These are phyloP conservation scores for Pegoplata infirma DNA, from an alignment of 2,888 invertebrate species.

Conservation along the genomic window DNA sequence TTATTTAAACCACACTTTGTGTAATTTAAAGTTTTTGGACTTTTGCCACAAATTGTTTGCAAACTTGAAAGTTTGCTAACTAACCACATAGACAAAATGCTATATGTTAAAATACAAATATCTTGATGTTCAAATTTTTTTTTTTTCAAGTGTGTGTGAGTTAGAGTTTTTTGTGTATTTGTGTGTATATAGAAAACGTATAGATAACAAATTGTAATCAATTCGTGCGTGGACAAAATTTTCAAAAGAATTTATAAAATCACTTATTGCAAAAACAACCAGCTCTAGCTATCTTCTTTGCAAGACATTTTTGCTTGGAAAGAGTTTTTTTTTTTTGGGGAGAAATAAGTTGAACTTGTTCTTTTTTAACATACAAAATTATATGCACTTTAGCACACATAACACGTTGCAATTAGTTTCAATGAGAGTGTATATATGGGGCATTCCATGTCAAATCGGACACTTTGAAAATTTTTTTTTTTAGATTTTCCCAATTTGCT, in stretches of 20 bases:
- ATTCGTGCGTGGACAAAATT: conserved; percentile 57
- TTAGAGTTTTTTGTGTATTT: neutral
- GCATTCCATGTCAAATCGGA: too few species aligned
- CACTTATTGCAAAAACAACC: conserved; percentile 14
- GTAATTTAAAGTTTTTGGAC: conserved; percentile 62
- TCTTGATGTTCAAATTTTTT: conserved; percentile 30
- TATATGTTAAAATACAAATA: conserved; percentile 42
- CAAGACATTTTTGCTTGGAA: too few species aligned
- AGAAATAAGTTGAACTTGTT: conserved; percentile 24
- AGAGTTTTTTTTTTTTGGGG: neutral
- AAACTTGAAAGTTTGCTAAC: conserved; percentile 61
- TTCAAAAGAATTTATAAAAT: conserved; percentile 49
- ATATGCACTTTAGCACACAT: conserved; percentile 47
- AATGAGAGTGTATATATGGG: neutral
- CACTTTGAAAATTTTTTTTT: too few species aligned
- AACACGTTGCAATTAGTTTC: conserved; percentile 59
- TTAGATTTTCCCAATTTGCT: too few species aligned
- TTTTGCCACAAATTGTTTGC: conserved; percentile 62
- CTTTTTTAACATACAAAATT: conserved; percentile 38
- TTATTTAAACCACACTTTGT: conserved; percentile 63
- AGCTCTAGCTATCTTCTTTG: neutral
- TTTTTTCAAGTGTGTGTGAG: neutral
- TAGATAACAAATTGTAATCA: conserved; percentile 61
- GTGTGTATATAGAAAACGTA: conserved; percentile 22
- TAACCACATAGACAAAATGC: conserved; percentile 61